Percentiles rank a stretch among this genome's conserved stretches.
Evolutionary conservation across 1,140 invertebrate species (phyloP).

Genomic region (Camponotus vicinus): DNA sequence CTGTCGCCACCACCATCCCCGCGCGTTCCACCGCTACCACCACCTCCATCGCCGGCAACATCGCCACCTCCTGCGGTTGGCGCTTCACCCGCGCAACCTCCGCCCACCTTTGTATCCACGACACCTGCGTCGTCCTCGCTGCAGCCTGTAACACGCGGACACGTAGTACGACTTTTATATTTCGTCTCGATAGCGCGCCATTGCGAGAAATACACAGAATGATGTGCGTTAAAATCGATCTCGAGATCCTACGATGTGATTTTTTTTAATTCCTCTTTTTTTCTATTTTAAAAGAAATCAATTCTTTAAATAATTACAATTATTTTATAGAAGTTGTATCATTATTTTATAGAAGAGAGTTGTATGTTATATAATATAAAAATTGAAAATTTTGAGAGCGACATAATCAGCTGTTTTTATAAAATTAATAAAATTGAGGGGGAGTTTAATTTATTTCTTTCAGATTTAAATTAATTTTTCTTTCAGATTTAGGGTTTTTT

Average conservation of each 20-base stretch:
- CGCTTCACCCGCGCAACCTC: slow-evolving; percentile 81
- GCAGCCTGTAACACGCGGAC: slow-evolving; percentile 81
- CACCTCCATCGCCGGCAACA: slow-evolving; percentile 50
- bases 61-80: slow-evolving; percentile 74
- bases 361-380: no score
- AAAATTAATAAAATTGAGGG: neutral
- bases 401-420: neutral
- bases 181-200: slow-evolving; percentile 32
- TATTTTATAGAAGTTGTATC: no score
- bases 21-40: slow-evolving; percentile 61
- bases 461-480: neutral
- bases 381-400: no score
- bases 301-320: no score
- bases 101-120: slow-evolving; percentile 82
- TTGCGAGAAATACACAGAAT: neutral
- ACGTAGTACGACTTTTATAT: slow-evolving; percentile 65
- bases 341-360: no score
- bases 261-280: no score
- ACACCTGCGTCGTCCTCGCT: slow-evolving; percentile 84
- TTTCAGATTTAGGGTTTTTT: neutral
- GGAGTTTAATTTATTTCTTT: neutral
- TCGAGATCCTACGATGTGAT: neutral
- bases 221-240: neutral
- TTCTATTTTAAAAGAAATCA: no score
- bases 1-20: slow-evolving; percentile 39